phyloP scores from a whole-genome alignment of 2,888 invertebrate species.

The Yponomeuta evonymella region DNA sequence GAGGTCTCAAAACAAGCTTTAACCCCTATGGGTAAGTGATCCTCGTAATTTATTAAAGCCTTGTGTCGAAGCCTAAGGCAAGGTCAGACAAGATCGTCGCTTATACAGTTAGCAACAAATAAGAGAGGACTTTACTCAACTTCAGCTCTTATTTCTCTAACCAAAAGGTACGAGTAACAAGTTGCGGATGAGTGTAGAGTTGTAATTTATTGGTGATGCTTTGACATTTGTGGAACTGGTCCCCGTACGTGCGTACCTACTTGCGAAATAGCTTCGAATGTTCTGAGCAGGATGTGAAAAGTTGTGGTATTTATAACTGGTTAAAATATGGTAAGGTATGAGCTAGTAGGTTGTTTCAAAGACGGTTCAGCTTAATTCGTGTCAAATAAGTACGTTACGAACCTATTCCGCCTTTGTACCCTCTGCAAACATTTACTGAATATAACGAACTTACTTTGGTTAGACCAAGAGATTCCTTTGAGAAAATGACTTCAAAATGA shows the following conservation, averaged over 20 bases:
- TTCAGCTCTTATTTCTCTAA: neutral
- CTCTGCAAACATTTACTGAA: no score
- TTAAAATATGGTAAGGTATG: neutral
- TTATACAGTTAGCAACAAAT: neutral
- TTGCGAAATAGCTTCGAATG: constrained; percentile 31
- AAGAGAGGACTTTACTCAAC: neutral
- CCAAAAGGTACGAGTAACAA: neutral
- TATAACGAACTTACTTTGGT: no score
- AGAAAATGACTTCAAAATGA: no score
- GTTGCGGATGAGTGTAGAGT: neutral
- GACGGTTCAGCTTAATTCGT: no score
- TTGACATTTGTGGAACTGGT: constrained; percentile 51
- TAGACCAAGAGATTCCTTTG: no score
- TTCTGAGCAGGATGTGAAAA: neutral
- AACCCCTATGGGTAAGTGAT: neutral
- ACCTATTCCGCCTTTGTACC: neutral
- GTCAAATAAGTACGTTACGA: neutral
- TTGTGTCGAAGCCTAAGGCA: constrained; percentile 2
- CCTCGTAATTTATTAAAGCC: neutral
- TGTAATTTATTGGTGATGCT: constrained; percentile 24
- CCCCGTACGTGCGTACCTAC: constrained; percentile 23
- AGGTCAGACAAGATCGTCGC: neutral
- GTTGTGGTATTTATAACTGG: neutral
- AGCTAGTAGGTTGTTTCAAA: no score
- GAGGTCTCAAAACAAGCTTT: neutral